Evolutionary conservation across 1,140 invertebrate species (phyloP).

Genomic region (Rhyacophila brunnea): DNA sequence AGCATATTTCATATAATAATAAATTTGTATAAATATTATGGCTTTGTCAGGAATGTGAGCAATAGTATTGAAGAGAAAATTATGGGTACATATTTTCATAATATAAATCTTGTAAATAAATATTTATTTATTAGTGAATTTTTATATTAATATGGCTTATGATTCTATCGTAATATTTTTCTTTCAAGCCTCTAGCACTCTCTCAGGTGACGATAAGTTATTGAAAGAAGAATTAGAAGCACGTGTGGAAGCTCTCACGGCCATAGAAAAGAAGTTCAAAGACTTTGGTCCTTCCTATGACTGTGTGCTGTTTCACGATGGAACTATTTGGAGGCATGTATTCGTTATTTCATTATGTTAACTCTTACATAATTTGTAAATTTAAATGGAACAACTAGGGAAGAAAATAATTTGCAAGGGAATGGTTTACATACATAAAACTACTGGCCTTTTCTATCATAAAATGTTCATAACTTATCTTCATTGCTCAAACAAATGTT

Average conservation of each 20-base stretch:
- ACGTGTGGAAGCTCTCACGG: constrained; percentile 78
- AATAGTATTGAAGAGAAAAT: too few relatives aligned
- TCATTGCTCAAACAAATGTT: too few relatives aligned
- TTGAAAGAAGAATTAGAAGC: constrained; percentile 88
- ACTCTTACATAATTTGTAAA: too few relatives aligned
- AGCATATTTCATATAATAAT: too few relatives aligned
- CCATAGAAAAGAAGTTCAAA: constrained; percentile 83
- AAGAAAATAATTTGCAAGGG: too few relatives aligned
- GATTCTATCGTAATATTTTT: constrained; percentile 8
- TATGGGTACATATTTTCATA: background rate
- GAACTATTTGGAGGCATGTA: constrained; percentile 50
- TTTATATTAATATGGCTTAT: constrained; percentile 1
- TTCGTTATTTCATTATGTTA: too few relatives aligned
- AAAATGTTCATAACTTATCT: too few relatives aligned
- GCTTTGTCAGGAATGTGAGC: too few relatives aligned
- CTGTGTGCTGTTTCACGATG: constrained; percentile 83
- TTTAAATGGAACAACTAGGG: too few relatives aligned
- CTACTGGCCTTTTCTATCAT: too few relatives aligned
- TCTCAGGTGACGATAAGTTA: constrained; percentile 73
- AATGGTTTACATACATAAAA: too few relatives aligned
- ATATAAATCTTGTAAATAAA: background rate
- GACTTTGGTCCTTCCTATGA: constrained; percentile 90
- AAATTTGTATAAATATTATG: too few relatives aligned
- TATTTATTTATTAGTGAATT: background rate
- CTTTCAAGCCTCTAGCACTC: constrained; percentile 44